phyloP scores from a whole-genome alignment of 2,797 vertebrate species.

The Galago senegalensis region DNA sequence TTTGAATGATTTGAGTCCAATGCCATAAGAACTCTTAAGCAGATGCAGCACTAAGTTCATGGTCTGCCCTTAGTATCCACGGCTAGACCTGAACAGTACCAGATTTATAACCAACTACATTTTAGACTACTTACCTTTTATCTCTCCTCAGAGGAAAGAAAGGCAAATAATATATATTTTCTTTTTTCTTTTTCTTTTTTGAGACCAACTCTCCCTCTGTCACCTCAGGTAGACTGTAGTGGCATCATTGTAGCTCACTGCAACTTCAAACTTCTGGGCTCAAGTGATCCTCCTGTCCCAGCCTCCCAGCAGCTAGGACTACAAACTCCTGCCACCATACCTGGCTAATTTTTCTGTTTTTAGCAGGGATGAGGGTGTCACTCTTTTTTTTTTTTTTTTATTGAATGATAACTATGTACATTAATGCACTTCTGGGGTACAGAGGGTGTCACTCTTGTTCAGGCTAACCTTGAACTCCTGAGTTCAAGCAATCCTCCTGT shows the following conservation, averaged over 20 bases:
- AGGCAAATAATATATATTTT: background rate
- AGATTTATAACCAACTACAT: background rate
- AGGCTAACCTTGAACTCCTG: background rate
- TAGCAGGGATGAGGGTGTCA: background rate
- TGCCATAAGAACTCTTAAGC: background rate
- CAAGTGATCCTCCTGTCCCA: too few relatives aligned
- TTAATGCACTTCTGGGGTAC: too few relatives aligned
- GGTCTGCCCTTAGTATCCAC: background rate
- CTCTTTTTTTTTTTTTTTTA: background rate
- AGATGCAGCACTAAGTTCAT: background rate
- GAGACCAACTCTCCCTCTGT: background rate
- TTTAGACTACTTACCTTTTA: background rate
- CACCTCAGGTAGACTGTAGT: background rate
- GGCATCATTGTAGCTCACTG: background rate
- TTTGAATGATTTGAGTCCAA: background rate
- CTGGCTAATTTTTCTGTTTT: background rate
- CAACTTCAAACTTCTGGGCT: background rate
- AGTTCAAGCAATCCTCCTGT: background rate
- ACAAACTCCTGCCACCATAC: background rate
- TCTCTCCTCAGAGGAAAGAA: background rate
- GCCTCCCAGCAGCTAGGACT: background rate
- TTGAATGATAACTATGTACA: too few relatives aligned
- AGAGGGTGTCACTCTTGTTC: background rate
- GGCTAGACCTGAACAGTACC: background rate
- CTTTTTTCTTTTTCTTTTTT: background rate